Base-by-base conservation (phyloP, 2,797 vertebrate species). In the Oreortyx pictus region DNA sequence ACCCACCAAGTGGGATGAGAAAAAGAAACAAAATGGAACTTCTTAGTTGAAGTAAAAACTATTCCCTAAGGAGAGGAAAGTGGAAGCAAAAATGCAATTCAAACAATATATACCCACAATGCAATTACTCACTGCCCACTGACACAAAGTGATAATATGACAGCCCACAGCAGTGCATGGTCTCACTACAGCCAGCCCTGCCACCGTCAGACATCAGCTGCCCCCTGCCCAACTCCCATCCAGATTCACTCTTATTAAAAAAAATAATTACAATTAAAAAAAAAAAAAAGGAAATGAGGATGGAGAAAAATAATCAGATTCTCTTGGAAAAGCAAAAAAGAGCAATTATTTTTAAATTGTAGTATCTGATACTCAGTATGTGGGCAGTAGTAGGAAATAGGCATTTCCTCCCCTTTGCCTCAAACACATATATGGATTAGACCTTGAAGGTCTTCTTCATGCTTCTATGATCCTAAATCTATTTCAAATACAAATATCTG, bases 401-500 rank as follows among this genome's bases (percentile, higher is more conserved):
- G 13, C 17, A 61, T 77, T 92, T 59, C 52, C 15, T 67, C 15
- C 20, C 15, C 49, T 68, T 72, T 65, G 56, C 22, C 31, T 68
- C 37, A 78, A 80, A 80, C 8, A 5, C 31, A 11, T 56, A 19
- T 17, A 20, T 20, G 54, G 18, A n/a, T 20, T 29, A n/a, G 18
- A 56, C n/a, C 31, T 54, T 12, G 17, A n/a, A 56, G 31, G 31
- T 56, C 29, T 56, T 56, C 11, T 16, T 27, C 50, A 27, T 29
- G 25, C 27, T 52, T 47, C 10, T 46, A 15, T 24, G 49, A 50
- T 50, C 14, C 49, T 50, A 50, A n/a, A 15, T 24, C 49, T 33
- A 46, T 1, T 17, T 14, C 3, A 0, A 27, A 47, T 2, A 2
- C 3, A 41, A 82, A 60, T 59, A 56, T 47, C 12, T 8, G 11